These are phyloP conservation scores for Phymatocera aterrima DNA, from an alignment of 2,888 invertebrate species.

Conservation along the genomic window DNA sequence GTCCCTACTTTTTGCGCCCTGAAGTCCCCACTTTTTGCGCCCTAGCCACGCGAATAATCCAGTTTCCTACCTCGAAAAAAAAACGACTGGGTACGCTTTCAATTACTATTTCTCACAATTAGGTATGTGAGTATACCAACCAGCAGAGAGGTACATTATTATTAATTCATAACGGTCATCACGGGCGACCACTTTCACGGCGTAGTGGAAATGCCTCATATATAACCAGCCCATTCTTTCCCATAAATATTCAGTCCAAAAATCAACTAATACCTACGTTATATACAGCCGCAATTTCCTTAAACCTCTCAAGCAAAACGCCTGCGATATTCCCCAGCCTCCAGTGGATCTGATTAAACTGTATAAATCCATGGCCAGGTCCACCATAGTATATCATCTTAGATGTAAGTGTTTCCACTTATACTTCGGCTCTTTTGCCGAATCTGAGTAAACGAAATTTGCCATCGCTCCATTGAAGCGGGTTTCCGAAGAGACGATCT, in stretches of 20 bases:
- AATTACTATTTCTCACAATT: too few species aligned
- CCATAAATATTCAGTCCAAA: not conserved
- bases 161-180: not conserved
- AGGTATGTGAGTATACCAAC: too few species aligned
- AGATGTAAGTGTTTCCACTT: not conserved
- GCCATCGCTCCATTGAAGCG: too few species aligned
- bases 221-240: not conserved
- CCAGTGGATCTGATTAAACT: not conserved
- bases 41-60: too few species aligned
- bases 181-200: not conserved
- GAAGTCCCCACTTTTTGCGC: too few species aligned
- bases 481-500: too few species aligned
- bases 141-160: not conserved
- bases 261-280: not conserved
- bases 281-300: not conserved
- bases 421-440: not conserved
- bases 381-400: not conserved
- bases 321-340: not conserved
- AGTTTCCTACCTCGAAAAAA: too few species aligned
- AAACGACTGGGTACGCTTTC: too few species aligned
- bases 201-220: not conserved
- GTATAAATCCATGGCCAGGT: not conserved
- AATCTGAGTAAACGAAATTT: not conserved
- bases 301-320: not conserved
- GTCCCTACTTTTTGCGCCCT: too few species aligned